A percentile compares a stretch with the other conserved stretches of the same genome.
phyloP scores from a whole-genome alignment of 1,140 invertebrate species.

The Hyles euphorbiae region DNA sequence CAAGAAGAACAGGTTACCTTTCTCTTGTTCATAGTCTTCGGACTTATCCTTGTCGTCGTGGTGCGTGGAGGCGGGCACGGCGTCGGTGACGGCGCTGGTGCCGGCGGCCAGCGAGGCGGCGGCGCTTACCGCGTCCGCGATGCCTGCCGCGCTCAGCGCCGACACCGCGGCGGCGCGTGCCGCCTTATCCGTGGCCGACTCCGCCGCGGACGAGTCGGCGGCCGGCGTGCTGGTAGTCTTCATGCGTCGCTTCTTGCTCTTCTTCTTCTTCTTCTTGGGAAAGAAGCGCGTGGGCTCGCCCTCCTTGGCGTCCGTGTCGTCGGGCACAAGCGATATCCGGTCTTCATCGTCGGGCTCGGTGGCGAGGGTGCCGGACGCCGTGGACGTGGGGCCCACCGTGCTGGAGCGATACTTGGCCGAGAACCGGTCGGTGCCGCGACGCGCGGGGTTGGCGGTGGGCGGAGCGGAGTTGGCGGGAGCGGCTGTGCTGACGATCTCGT shows the following conservation, averaged over 20 bases:
- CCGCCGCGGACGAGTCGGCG: constrained; percentile 30
- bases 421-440: constrained; percentile 16
- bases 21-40: constrained; percentile 38
- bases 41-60: constrained; percentile 35
- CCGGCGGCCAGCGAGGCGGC: neutral
- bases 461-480: constrained; percentile 20
- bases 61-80: constrained; percentile 38
- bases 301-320: constrained; percentile 36
- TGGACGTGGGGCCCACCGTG: too few relatives aligned
- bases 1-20: constrained; percentile 29
- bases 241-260: constrained; percentile 37
- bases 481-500: constrained; percentile 8
- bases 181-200: constrained; percentile 17
- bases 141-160: neutral
- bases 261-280: constrained; percentile 44
- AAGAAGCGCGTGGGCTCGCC: constrained; percentile 57
- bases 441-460: constrained; percentile 5
- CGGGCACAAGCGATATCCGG: neutral
- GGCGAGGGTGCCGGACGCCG: too few relatives aligned
- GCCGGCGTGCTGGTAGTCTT: constrained; percentile 23
- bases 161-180: constrained; percentile 6
- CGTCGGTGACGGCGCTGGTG: constrained; percentile 23
- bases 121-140: neutral
- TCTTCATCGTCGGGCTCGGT: too few relatives aligned
- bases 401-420: constrained; percentile 25